Evolutionary conservation across 2,113 vertebrate genomes (phyloP), one percentile per base, ranked within the genome.

Genomic region (Xenopus borealis): DNA sequence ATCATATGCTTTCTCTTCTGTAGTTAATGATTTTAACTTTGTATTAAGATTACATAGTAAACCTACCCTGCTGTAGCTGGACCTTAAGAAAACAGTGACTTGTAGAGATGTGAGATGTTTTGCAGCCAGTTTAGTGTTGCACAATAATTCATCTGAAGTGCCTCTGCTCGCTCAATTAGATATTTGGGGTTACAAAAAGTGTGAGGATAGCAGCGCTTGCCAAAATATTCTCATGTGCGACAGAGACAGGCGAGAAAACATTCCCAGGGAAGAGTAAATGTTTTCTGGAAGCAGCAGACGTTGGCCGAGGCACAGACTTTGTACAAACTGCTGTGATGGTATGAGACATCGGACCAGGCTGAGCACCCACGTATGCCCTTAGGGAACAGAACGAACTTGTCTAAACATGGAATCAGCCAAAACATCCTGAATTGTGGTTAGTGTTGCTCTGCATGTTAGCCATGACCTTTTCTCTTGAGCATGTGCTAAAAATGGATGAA

Each of bases 341-440:
- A 20, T 68, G 30, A 53, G 27, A 44, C 27, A 76, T 55, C 20
- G 66, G 12, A 63, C 23, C 66, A 61, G 27, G 23, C 27, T 46
- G 12, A 18, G n/a, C 13, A 53, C 73, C 40, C n/a, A 53, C 47
- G 18, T 69, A 45, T 44, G 66, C 45, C 66, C 0, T 30, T 63
- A 8, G 58, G 47, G 66, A 69, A 76, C 73, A 69, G n/a, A 30
- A 18, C 27, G 58, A 75, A 13, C 66, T 44, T 27, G 23, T 69
- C 12, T 47, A 76, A 76, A 76, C 73, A 76, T 17, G 10, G 10
- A 12, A 55, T 11, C 30, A 17, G 73, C 73, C 58, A 75, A 63
- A n/a, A 45, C 2, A n/a, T 52, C 73, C 45, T 11, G 55, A 67
- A 65, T 7, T 40, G 7, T 40, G 33, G 33, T 1, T 40, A 40